These are phyloP conservation scores for Erynnis tages DNA, from an alignment of 2,888 invertebrate genomes.

Conservation along the genomic window DNA sequence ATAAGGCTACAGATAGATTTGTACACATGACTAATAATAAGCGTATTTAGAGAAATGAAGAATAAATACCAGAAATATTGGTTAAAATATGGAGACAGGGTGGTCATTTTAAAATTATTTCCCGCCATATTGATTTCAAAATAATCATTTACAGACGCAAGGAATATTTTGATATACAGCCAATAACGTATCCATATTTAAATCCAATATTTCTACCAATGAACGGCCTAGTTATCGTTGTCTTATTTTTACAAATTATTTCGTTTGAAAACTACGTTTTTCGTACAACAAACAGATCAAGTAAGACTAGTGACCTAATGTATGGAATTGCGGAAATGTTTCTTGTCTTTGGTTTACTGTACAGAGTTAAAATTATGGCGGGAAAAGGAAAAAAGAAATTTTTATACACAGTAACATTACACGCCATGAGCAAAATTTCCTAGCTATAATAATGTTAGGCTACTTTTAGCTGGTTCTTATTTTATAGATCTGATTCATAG, in stretches of 20 bases:
- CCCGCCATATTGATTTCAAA: constrained; percentile 1
- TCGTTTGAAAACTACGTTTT: constrained; percentile 35
- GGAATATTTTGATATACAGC: neutral
- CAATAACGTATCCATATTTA: constrained; percentile 11
- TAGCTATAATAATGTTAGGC: no score
- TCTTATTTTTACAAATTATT: constrained; percentile 26
- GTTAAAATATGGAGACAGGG: constrained; percentile 15
- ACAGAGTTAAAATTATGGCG: constrained; percentile 37
- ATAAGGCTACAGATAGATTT: constrained; percentile 14
- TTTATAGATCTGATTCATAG: no score
- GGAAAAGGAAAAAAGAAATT: constrained; percentile 26
- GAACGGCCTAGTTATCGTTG: constrained; percentile 32
- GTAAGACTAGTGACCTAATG: constrained; percentile 41
- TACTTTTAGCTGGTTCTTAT: no score
- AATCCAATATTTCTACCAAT: constrained; percentile 19
- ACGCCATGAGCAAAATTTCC: neutral
- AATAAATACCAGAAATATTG: constrained; percentile 14
- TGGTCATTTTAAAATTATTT: constrained; percentile 2
- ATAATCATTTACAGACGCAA: neutral
- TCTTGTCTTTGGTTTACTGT: constrained; percentile 53
- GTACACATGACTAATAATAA: constrained; percentile 27
- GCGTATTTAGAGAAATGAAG: constrained; percentile 22
- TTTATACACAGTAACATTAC: constrained; percentile 10
- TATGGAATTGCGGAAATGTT: constrained; percentile 34
- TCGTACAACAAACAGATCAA: constrained; percentile 38